Percentiles rank a stretch among this genome's conserved stretches.
Evolutionary conservation across 2,888 invertebrate genomes (phyloP).

Genomic region (Itoplectis maculator): DNA sequence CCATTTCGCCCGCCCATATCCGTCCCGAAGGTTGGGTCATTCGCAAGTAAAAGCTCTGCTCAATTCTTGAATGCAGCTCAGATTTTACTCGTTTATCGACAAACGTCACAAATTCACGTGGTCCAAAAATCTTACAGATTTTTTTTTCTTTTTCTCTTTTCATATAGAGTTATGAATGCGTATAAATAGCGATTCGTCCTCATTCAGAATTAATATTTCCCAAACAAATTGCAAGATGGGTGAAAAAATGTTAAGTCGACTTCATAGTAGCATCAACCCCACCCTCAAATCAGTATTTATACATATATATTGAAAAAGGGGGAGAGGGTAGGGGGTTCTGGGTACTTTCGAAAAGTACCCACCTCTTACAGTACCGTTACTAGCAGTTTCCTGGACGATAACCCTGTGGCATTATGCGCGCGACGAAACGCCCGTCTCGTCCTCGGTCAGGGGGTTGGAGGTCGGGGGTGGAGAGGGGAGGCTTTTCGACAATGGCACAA

Average conservation of each 20-base stretch:
- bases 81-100: conserved; percentile 21
- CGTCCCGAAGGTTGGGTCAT: conserved; percentile 37
- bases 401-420: conserved; percentile 76
- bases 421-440: conserved; percentile 62
- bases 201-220: neutral
- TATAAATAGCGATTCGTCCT: neutral
- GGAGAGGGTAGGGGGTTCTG: conserved; percentile 8
- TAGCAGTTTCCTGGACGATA: conserved; percentile 82
- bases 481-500: conserved; percentile 74
- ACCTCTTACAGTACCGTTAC: conserved; percentile 77
- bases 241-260: no score
- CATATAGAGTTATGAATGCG: neutral
- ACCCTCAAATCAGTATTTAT: conserved; percentile 10
- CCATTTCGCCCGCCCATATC: conserved; percentile 74
- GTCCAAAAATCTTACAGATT: neutral
- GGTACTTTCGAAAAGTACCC: conserved; percentile 69
- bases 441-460: conserved; percentile 65
- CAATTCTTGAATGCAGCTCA: conserved; percentile 59
- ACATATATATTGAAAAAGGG: neutral
- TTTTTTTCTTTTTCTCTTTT: neutral
- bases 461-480: no score
- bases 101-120: conserved; percentile 8
- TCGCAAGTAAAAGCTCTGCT: conserved; percentile 63
- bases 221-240: no score
- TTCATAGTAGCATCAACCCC: conserved; percentile 15